Evolutionary conservation across 2,113 vertebrate species (phyloP), one percentile per base, ranked within the genome.

Genomic region (Tragelaphus scriptus): DNA sequence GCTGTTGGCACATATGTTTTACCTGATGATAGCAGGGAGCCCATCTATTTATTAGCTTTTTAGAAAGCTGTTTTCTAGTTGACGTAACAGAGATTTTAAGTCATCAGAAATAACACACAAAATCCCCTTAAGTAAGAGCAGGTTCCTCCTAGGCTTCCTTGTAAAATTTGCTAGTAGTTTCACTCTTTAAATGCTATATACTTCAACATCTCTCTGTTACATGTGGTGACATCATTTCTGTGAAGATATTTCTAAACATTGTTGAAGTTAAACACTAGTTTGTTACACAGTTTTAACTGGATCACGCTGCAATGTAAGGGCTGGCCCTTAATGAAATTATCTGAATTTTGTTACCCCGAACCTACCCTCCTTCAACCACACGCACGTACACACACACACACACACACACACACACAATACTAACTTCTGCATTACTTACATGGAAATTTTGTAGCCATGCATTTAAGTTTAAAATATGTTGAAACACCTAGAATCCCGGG

Each of bases 81-180:
- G 98, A 98, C 68, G n/a, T 94, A 98, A 98, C 75, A 88, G 88
- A 88, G 94, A 97, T 97, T 98, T 98, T 96, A 98, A 96, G 97
- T 91, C 47, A 88, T 23, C 65, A 97, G 92, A 86, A 26, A 91
- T 71, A 87, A 96, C 68, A 92, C 36, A 40, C 23, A 17, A 96
- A 84, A 79, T 71, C 30, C 44, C 59, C 71, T 59, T 91, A 61
- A 68, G 44, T 53, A 44, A 91, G 16, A 88, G 2, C 3, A 19
- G 0, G 86, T 91, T 97, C 84, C 85, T 58, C 17, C 88, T 94
- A 75, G 47, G 30, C 90, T 96, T 30, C 68, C 84, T 82, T 97
- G 44, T 87, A 58, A 94, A 94, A 94, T 87, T 75, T 80, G 30
- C 32, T 30, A 30, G 5, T 28, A 21, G 2, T 89, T 91, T 80